Conservation (phyloP, 2,113 vertebrate species). For the Leucopsar rothschildi region DNA sequence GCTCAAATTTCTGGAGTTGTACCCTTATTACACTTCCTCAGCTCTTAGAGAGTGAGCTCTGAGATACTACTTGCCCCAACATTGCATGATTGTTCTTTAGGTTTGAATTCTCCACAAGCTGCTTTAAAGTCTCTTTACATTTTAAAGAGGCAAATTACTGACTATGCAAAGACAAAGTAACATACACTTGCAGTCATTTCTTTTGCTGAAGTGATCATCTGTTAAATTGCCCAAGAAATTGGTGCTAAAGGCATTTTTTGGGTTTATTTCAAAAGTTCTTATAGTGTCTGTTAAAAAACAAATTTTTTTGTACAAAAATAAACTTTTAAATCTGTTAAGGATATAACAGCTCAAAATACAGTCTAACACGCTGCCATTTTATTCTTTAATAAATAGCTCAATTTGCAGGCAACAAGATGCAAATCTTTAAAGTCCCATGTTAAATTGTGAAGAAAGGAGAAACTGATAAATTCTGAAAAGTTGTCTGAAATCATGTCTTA, state of each 20-base stretch:
- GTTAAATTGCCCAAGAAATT: slow-evolving; percentile 40
- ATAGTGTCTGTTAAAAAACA: background rate
- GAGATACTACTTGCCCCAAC: background rate
- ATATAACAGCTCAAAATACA: background rate
- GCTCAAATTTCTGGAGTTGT: background rate
- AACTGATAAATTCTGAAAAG: background rate
- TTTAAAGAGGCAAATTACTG: slow-evolving; percentile 7
- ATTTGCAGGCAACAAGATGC: background rate
- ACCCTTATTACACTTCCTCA: background rate
- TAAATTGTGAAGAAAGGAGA: background rate
- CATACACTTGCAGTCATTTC: background rate
- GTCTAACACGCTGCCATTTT: background rate
- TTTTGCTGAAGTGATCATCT: slow-evolving; percentile 14
- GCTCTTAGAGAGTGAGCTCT: background rate
- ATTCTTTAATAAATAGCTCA: background rate
- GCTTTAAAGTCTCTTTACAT: background rate
- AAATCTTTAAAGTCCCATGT: background rate
- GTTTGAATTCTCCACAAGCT: background rate
- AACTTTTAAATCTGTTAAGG: background rate
- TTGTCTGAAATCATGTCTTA: slow-evolving; percentile 10
- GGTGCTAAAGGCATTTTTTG: background rate
- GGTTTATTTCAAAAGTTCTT: background rate
- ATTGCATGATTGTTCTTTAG: background rate
- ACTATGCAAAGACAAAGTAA: background rate
- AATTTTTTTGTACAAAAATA: background rate